phyloP scores from a whole-genome alignment of 1,140 invertebrate species.

The Heterodera carotae region DNA sequence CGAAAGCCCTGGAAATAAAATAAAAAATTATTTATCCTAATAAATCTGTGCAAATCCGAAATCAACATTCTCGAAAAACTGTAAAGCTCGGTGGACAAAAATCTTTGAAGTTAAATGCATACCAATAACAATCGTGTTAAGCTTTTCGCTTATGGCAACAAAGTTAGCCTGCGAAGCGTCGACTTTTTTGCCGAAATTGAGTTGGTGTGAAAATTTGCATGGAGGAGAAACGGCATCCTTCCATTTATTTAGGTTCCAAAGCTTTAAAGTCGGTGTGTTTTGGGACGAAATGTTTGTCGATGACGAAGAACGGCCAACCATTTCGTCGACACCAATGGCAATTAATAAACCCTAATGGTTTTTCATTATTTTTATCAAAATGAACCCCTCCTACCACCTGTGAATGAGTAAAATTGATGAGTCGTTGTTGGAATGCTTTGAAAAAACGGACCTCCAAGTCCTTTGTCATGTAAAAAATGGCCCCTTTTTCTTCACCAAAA shows the following conservation, averaged over 20 bases:
- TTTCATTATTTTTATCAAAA: too few species aligned
- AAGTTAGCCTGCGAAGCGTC: slow-evolving; percentile 8
- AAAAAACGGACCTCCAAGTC: slow-evolving; percentile 39
- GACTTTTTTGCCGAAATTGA: slow-evolving; percentile 20
- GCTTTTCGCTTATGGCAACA: slow-evolving; percentile 21
- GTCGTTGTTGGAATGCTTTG: slow-evolving; percentile 50
- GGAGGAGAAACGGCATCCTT: slow-evolving; percentile 23
- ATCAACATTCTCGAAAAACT: too few species aligned
- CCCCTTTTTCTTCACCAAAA: slow-evolving; percentile 52
- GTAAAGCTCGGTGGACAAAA: too few species aligned
- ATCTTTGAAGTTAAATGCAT: neutral
- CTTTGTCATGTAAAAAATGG: slow-evolving; percentile 41
- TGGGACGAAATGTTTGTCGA: slow-evolving; percentile 1
- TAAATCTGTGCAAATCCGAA: too few species aligned
- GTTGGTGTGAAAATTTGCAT: slow-evolving; percentile 14
- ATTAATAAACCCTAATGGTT: slow-evolving; percentile 24
- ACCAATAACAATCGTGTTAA: slow-evolving; percentile 21
- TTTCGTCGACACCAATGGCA: slow-evolving; percentile 18
- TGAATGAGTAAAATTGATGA: slow-evolving; percentile 21
- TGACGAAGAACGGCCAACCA: slow-evolving; percentile 2
- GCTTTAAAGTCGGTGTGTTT: neutral
- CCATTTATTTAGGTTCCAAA: slow-evolving; percentile 24
- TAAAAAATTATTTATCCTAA: neutral
- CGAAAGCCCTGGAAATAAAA: slow-evolving; percentile 18
- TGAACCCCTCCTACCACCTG: too few species aligned